Conservation (phyloP, 2,888 invertebrate species). For the Troides aeacus region DNA sequence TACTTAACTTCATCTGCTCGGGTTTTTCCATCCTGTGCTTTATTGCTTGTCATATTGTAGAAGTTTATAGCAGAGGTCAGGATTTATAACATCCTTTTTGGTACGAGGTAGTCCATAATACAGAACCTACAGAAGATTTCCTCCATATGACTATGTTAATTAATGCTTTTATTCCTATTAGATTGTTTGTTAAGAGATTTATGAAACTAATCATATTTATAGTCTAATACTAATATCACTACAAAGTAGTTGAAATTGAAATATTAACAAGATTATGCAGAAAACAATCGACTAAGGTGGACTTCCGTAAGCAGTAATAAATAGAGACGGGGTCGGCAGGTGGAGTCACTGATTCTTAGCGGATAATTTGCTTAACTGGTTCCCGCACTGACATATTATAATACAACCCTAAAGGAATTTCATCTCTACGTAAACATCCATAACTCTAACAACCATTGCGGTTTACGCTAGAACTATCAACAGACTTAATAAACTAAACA, state of each 20-base stretch:
- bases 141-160: too few relatives aligned
- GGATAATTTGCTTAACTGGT: conserved; percentile 77
- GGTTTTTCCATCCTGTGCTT: too few relatives aligned
- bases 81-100: too few relatives aligned
- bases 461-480: background rate
- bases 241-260: background rate
- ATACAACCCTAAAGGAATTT: conserved; percentile 37
- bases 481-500: background rate
- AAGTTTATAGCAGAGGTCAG: too few relatives aligned
- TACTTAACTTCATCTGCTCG: too few relatives aligned
- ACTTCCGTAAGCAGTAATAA: conserved; percentile 41
- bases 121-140: too few relatives aligned
- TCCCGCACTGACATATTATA: conserved; percentile 62
- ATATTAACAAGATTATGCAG: conserved; percentile 25
- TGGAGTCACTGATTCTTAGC: conserved; percentile 69
- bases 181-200: too few relatives aligned
- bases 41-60: too few relatives aligned
- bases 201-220: background rate
- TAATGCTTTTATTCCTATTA: too few relatives aligned
- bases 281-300: conserved; percentile 43
- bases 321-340: conserved; percentile 61
- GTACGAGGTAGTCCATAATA: too few relatives aligned
- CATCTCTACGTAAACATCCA: conserved; percentile 30
- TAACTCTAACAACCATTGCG: conserved; percentile 37
- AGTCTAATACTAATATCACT: background rate